Base-by-base conservation (phyloP, 2,797 vertebrate species). In the Odontamblyopus rebecca region DNA sequence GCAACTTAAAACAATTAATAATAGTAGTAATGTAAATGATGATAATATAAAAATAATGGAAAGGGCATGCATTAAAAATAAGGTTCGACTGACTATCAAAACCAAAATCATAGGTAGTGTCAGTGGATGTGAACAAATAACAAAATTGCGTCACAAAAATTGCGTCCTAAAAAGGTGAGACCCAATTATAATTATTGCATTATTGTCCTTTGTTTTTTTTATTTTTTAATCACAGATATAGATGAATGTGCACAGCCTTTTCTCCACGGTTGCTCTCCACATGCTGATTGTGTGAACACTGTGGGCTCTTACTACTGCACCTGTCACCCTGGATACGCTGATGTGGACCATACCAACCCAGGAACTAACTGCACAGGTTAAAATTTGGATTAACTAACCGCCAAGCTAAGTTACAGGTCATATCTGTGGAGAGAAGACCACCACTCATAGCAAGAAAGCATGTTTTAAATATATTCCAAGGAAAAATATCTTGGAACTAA, bases 281-380 rank as follows among this genome's bases (percentile, higher is more conserved):
- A 77, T 1, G 83, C 93, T 4, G 6, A 70, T 50, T 95, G 93
- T 41, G 75, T 18, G 64, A 94, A 94, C 86, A 92, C 86, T 35
- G 67, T 57, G 59, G 92, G 92, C 27, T 93, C 91, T 67, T 93
- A 92, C 79, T 60, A 11, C 29, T 94, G 94, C 62, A 32, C 27
- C 64, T 94, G 93, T 77, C 76, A 0, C n/a, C 76, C 68, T 26
- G 91, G 89, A 66, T 91, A 83, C 51, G 9, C 2, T 0, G 88
- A 93, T 38, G 70, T 75, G 54, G 78, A 86, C 56, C 79, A 77
- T 65, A 71, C 27, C 60, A 76, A 82, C 76, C 82, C 86, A 3
- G 92, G 91, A 77, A 70, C 79, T 30, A 12, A 71, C 19, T 94
- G 93, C 57, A 62, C 48, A 74, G 85, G 94, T 94, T 56, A 78